phyloP scores from a whole-genome alignment of 2,113 vertebrate genomes.

The Desmodus rotundus region DNA sequence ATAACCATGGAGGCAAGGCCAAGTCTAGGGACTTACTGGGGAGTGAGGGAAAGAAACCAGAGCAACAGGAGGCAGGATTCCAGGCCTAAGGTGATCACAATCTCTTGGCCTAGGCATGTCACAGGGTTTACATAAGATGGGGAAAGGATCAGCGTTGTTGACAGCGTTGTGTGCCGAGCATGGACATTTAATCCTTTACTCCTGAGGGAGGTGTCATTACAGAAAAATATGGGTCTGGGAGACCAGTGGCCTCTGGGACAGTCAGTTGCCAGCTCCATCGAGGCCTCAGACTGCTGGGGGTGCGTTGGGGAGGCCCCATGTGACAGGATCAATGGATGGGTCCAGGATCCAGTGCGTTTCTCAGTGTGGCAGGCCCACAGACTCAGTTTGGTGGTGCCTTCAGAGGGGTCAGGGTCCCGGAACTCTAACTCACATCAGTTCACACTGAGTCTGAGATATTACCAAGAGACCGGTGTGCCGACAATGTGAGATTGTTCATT shows the following conservation, averaged over 20 bases:
- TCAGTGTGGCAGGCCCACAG: background rate
- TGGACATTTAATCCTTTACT: background rate
- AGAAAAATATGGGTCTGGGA: background rate
- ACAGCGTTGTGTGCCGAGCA: background rate
- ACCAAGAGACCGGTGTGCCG: rapidly evolving
- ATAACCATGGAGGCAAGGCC: background rate
- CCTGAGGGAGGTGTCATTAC: background rate
- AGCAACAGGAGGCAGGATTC: background rate
- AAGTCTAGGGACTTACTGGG: too few species aligned
- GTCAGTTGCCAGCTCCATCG: background rate
- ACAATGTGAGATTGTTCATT: background rate
- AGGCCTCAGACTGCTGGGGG: background rate
- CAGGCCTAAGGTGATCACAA: background rate
- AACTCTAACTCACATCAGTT: background rate
- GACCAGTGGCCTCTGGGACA: background rate
- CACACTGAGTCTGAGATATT: background rate
- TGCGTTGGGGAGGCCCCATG: background rate
- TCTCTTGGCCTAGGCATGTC: background rate
- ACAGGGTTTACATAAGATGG: background rate
- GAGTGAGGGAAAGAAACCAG: background rate
- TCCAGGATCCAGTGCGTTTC: background rate
- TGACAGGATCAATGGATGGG: background rate
- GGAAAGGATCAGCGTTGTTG: background rate
- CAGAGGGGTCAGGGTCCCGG: background rate
- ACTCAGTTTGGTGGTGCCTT: rapidly evolving